A percentile compares a stretch with the other conserved stretches of the same genome.
These are phyloP conservation scores for Cydia strobilella DNA, from an alignment of 1,140 invertebrate species.

Conservation along the genomic window DNA sequence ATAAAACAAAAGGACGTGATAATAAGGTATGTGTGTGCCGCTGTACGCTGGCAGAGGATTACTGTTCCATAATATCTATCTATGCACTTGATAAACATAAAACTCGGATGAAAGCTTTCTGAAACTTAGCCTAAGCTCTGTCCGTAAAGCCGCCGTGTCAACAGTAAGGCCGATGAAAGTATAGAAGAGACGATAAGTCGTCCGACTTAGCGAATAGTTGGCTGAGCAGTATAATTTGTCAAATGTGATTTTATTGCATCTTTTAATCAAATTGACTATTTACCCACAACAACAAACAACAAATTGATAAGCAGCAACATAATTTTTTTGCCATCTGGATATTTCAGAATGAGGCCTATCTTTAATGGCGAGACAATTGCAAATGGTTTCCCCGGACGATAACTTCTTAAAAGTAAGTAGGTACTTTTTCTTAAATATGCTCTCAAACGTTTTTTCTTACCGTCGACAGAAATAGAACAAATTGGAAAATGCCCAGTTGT, in stretches of 20 bases:
- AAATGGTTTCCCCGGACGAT: background rate
- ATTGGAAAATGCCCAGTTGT: no score
- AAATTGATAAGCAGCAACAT: background rate
- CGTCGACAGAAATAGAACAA: no score
- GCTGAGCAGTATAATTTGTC: background rate
- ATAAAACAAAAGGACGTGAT: background rate
- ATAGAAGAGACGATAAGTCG: slow-evolving; percentile 14
- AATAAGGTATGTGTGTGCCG: background rate
- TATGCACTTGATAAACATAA: slow-evolving; percentile 20
- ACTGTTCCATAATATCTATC: slow-evolving; percentile 15
- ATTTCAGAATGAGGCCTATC: background rate
- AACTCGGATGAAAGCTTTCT: slow-evolving; percentile 28
- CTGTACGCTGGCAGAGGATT: background rate
- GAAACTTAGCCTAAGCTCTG: slow-evolving; percentile 29
- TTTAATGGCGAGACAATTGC: background rate
- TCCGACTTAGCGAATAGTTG: slow-evolving; percentile 20
- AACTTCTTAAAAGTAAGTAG: background rate
- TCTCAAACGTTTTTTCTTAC: background rate
- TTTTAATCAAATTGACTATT: background rate
- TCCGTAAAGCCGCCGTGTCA: slow-evolving; percentile 20
- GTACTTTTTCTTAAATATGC: background rate
- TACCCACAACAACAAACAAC: background rate
- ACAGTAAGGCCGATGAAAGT: slow-evolving; percentile 20
- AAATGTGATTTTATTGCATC: background rate
- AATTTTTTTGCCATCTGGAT: background rate